Evolutionary conservation across 2,113 vertebrate genomes (phyloP).

Genomic region (Probosciger aterrimus): DNA sequence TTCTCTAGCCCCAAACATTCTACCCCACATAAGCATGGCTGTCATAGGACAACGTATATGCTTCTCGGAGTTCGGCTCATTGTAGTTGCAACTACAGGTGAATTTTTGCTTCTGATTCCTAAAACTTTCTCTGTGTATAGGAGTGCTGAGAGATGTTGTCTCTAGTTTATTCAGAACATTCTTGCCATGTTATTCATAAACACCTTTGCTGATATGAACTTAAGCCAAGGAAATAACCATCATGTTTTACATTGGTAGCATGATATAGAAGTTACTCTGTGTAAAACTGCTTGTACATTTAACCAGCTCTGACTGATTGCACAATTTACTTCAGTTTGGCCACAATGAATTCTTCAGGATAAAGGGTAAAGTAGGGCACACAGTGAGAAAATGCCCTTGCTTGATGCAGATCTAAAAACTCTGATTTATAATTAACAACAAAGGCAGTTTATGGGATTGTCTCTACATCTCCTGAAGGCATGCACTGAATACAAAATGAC

Average conservation of each 20-base stretch:
- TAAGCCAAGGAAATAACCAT: neutral
- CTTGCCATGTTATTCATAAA: neutral
- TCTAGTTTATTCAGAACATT: neutral
- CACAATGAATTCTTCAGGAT: neutral
- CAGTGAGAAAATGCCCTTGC: neutral
- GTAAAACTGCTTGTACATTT: neutral
- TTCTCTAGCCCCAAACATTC: neutral
- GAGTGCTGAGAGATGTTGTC: neutral
- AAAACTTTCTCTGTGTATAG: neutral
- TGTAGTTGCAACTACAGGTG: neutral
- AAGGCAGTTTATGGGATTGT: neutral
- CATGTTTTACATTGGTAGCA: neutral
- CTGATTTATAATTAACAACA: neutral
- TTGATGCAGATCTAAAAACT: neutral
- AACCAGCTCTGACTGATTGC: neutral
- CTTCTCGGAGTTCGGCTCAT: neutral
- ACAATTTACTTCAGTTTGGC: neutral
- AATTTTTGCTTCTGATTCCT: neutral
- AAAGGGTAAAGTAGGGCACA: neutral
- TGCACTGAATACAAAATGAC: neutral
- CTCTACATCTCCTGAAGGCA: neutral
- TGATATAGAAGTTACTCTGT: neutral
- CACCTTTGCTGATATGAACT: neutral
- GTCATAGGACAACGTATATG: neutral
- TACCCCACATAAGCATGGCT: neutral